phyloP scores from a whole-genome alignment of 2,888 invertebrate genomes.

The Agriotes lineatus region DNA sequence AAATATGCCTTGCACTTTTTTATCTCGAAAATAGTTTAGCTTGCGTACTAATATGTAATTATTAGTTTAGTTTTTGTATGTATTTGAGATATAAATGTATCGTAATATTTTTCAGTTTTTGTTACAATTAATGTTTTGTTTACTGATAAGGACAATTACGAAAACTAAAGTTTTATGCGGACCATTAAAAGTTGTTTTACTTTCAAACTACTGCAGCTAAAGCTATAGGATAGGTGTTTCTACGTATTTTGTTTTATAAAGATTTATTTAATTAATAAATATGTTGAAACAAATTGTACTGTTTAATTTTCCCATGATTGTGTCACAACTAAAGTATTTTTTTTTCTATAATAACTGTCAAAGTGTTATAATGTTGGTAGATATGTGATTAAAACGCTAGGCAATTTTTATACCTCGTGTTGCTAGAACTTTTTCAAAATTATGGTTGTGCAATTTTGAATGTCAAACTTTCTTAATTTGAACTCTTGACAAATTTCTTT shows the following conservation, averaged over 20 bases:
- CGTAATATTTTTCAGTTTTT: constrained; percentile 39
- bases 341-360: no score
- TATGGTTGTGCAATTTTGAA: no score
- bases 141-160: not conserved
- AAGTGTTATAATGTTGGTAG: no score
- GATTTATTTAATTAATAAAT: constrained; percentile 64
- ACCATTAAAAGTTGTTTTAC: constrained; percentile 46
- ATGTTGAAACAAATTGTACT: constrained; percentile 57
- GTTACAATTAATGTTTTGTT: constrained; percentile 4
- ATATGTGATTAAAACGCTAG: no score
- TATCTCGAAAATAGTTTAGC: constrained; percentile 44
- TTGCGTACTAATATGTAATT: constrained; percentile 49
- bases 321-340: no score
- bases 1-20: constrained; percentile 56
- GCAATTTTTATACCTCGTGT: no score
- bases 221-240: constrained; percentile 55
- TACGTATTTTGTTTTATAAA: constrained; percentile 60
- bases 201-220: constrained; percentile 56
- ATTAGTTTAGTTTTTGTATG: constrained; percentile 42
- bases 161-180: constrained; percentile 16
- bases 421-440: no score
- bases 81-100: constrained; percentile 46
- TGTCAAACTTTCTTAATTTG: no score
- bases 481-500: no score
- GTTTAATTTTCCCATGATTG: no score